Conservation (phyloP, 2,797 vertebrate species). For the Diceros bicornis region DNA sequence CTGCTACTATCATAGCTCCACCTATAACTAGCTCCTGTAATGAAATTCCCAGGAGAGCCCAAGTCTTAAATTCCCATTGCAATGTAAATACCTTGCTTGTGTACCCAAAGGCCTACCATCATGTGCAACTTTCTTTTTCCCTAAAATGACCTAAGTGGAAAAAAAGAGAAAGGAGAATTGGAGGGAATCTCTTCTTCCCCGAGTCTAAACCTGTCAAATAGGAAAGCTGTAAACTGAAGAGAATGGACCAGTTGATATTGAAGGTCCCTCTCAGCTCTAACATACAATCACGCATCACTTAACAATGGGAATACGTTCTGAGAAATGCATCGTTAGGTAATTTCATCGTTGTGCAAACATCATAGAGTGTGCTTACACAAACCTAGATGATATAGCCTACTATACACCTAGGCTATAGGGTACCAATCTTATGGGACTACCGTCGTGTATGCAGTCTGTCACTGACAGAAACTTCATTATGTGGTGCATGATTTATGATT, state of each 20-base stretch:
- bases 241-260: not conserved
- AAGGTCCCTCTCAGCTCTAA: not conserved
- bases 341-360: too few species aligned
- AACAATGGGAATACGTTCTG: too few species aligned
- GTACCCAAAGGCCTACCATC: not conserved
- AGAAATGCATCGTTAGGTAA: too few species aligned
- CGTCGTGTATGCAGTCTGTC: too few species aligned
- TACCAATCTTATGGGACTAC: too few species aligned
- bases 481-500: not conserved
- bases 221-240: not conserved
- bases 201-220: slow-evolving; percentile 13
- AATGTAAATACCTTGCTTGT: not conserved
- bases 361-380: too few species aligned
- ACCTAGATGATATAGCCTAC: too few species aligned
- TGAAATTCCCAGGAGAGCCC: not conserved
- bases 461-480: too few species aligned
- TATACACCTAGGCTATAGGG: too few species aligned
- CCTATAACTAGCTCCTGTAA: not conserved
- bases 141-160: slow-evolving; percentile 1
- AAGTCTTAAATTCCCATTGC: not conserved
- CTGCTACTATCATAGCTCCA: not conserved
- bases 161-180: not conserved
- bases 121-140: not conserved
- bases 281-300: not conserved
- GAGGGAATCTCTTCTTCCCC: not conserved